These are phyloP conservation scores for Synanthedon tipuliformis DNA, from an alignment of 2,888 invertebrate species.

Conservation along the genomic window DNA sequence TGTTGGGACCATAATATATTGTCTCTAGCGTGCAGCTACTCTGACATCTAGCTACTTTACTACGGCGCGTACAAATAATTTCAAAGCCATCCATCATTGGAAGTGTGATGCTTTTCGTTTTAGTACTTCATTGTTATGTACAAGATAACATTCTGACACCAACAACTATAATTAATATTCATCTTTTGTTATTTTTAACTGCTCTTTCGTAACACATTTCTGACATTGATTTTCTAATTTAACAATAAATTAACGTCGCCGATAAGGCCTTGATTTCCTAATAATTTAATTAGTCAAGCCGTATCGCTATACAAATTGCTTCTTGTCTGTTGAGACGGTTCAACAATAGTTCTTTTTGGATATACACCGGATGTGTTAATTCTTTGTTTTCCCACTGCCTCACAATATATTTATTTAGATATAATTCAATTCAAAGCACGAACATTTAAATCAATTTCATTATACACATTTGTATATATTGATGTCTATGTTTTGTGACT, in stretches of 20 bases:
- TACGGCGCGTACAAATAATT: constrained; percentile 16
- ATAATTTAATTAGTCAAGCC: constrained; percentile 30
- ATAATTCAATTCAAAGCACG: neutral
- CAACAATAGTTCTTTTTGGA: constrained; percentile 28
- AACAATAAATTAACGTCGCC: neutral
- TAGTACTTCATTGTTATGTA: constrained; percentile 16
- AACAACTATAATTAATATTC: neutral
- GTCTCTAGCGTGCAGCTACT: constrained; percentile 11
- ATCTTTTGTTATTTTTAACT: neutral
- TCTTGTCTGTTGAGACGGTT: constrained; percentile 24
- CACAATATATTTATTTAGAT: constrained; percentile 17
- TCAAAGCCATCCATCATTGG: constrained; percentile 26
- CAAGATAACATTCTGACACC: constrained; percentile 6
- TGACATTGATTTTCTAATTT: neutral
- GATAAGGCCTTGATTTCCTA: constrained; percentile 17
- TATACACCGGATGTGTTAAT: constrained; percentile 23
- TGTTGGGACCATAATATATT: constrained; percentile 8
- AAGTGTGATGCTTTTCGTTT: constrained; percentile 28
- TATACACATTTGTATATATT: no score
- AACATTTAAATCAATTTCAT: neutral
- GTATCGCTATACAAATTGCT: constrained; percentile 31
- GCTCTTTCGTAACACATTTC: neutral
- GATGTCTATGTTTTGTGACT: no score
- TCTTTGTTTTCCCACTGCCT: constrained; percentile 23
- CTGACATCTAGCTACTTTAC: neutral